Percentiles rank a stretch among this genome's conserved stretches.
Conservation (phyloP, 2,113 vertebrate species). For the Bostrychus sinensis region DNA sequence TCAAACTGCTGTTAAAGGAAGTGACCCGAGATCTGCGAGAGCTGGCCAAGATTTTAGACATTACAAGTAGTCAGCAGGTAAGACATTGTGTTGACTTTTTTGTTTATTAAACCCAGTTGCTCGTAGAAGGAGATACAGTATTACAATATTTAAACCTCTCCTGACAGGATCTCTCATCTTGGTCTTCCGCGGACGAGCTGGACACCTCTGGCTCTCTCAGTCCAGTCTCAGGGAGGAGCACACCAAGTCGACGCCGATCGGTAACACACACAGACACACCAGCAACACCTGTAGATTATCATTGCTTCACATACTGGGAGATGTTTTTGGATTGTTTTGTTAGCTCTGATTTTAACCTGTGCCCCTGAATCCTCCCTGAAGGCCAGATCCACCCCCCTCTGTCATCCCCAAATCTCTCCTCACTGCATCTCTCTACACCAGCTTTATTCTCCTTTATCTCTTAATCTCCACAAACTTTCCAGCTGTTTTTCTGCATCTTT, state of each 20-base stretch:
- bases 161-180: conserved; percentile 91
- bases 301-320: conserved; percentile 41
- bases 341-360: conserved; percentile 29
- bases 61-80: conserved; percentile 93
- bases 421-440: conserved; percentile 45
- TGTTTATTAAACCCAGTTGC: too few species aligned
- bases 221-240: conserved; percentile 91
- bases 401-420: conserved; percentile 61
- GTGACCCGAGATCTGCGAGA: conserved; percentile 89
- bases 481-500: conserved; percentile 70
- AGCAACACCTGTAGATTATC: conserved; percentile 16
- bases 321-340: conserved; percentile 23
- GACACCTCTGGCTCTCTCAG: conserved; percentile 94
- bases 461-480: conserved; percentile 45
- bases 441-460: conserved; percentile 39
- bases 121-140: too few species aligned
- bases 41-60: conserved; percentile 88
- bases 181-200: conserved; percentile 94
- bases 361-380: conserved; percentile 44
- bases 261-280: conserved; percentile 80
- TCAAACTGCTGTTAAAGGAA: conserved; percentile 94
- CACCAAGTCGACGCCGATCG: conserved; percentile 91
- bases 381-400: conserved; percentile 61
- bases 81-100: too few species aligned
- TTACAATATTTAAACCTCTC: conserved; percentile 12